These are phyloP conservation scores for Zaprionus ghesquierei DNA, from an alignment of 1,140 invertebrate genomes.

Conservation along the genomic window DNA sequence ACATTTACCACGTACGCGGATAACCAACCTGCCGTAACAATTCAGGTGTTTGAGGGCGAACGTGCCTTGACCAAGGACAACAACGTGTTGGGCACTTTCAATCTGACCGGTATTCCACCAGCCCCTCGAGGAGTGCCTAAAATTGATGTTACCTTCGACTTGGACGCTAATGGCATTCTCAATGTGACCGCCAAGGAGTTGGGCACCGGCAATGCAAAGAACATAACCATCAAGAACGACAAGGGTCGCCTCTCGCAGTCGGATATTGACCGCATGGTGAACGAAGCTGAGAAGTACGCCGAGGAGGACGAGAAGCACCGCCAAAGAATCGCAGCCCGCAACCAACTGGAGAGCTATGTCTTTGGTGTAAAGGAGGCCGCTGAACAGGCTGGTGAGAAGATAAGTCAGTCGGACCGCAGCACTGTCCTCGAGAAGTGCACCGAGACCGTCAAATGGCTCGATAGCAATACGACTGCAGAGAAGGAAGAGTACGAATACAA, in stretches of 20 bases:
- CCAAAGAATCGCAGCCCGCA: constrained; percentile 85
- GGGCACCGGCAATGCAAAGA: constrained; percentile 84
- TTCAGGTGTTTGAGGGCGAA: constrained; percentile 88
- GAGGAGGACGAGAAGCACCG: constrained; percentile 87
- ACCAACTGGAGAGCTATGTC: constrained; percentile 87
- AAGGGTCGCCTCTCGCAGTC: constrained; percentile 90
- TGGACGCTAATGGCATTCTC: constrained; percentile 86
- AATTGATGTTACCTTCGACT: constrained; percentile 87
- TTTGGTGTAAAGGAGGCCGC: constrained; percentile 87
- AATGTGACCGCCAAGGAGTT: constrained; percentile 86
- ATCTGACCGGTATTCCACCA: constrained; percentile 90
- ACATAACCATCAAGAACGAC: constrained; percentile 93
- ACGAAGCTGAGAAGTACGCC: constrained; percentile 51
- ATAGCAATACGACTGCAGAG: constrained; percentile 85
- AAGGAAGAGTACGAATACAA: constrained; percentile 87
- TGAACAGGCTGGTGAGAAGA: constrained; percentile 84
- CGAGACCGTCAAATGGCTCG: constrained; percentile 86
- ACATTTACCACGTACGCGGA: constrained; percentile 87
- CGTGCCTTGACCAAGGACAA: constrained; percentile 89
- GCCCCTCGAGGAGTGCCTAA: constrained; percentile 91
- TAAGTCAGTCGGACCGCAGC: constrained; percentile 85
- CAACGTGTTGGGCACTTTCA: constrained; percentile 90
- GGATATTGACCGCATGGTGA: constrained; percentile 87
- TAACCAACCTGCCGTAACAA: constrained; percentile 88
- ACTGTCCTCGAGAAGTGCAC: constrained; percentile 84